Conservation (phyloP, 2,113 vertebrate genomes). For the Heteronetta atricapilla region DNA sequence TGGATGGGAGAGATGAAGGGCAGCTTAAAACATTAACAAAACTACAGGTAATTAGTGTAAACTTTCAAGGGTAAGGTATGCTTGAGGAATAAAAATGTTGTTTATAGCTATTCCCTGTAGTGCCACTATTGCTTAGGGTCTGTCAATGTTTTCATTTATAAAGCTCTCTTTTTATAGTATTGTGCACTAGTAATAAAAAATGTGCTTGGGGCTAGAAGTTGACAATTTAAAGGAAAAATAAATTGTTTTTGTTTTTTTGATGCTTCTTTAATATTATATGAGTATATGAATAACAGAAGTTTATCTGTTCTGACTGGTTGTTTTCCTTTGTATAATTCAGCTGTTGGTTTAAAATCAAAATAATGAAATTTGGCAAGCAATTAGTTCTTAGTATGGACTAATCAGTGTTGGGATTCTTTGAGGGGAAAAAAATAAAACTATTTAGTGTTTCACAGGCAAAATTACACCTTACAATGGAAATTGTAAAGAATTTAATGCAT, state of each 20-base stretch:
- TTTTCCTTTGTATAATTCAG: slow-evolving; percentile 39
- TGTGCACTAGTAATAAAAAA: slow-evolving; percentile 60
- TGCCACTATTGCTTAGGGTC: slow-evolving; percentile 69
- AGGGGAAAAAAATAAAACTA: not conserved
- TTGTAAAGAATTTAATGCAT: not conserved
- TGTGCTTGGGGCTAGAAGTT: slow-evolving; percentile 70
- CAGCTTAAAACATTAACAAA: slow-evolving; percentile 84
- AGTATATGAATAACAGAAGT: slow-evolving; percentile 32
- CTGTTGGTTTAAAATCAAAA: slow-evolving; percentile 28
- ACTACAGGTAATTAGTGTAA: slow-evolving; percentile 85
- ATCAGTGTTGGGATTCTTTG: not conserved
- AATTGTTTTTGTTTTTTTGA: slow-evolving; percentile 50
- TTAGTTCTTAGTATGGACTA: not conserved
- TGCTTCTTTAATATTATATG: slow-evolving; percentile 15
- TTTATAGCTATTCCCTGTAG: slow-evolving; percentile 72
- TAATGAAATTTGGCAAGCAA: slow-evolving; percentile 44
- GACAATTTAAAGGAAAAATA: slow-evolving; percentile 49
- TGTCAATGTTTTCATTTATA: slow-evolving; percentile 74
- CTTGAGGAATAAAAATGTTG: slow-evolving; percentile 76
- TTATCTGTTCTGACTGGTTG: slow-evolving; percentile 17
- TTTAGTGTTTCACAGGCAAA: slow-evolving; percentile 2
- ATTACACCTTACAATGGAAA: not conserved
- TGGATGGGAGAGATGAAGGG: slow-evolving; percentile 80
- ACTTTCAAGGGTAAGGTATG: slow-evolving; percentile 79
- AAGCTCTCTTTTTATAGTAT: slow-evolving; percentile 66